These are phyloP conservation scores for Drosophila tsacasi DNA, from an alignment of 1,140 invertebrate genomes.

Conservation along the genomic window DNA sequence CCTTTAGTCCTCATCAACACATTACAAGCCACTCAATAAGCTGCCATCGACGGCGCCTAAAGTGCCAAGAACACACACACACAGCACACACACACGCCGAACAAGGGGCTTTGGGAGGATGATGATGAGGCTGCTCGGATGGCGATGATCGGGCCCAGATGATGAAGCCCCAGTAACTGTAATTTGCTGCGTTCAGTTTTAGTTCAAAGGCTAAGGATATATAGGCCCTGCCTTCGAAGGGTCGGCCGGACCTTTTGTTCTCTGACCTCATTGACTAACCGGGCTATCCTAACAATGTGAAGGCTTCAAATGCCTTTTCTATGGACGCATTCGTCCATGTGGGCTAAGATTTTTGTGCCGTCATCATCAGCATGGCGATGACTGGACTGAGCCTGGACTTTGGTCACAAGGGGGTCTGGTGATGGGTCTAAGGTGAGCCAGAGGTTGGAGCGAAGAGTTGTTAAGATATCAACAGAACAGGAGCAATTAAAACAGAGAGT, in stretches of 20 bases:
- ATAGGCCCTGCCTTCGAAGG: constrained; percentile 39
- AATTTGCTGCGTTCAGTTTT: constrained; percentile 68
- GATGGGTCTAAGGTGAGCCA: constrained; percentile 34
- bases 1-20: constrained; percentile 63
- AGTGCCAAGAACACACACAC: constrained; percentile 70
- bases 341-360: constrained; percentile 79
- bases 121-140: constrained; percentile 51
- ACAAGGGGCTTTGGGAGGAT: constrained; percentile 27
- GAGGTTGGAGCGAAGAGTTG: constrained; percentile 61
- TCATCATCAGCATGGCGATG: constrained; percentile 60
- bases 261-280: constrained; percentile 69
- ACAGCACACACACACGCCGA: constrained; percentile 29
- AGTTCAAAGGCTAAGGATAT: constrained; percentile 60
- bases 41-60: constrained; percentile 78
- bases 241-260: constrained; percentile 65
- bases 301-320: constrained; percentile 74
- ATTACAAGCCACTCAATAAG: constrained; percentile 82
- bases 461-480: constrained; percentile 5
- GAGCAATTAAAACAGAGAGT: background rate
- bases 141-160: constrained; percentile 58
- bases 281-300: constrained; percentile 68
- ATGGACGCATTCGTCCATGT: constrained; percentile 77
- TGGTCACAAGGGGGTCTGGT: background rate
- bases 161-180: constrained; percentile 65
- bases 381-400: constrained; percentile 11